Conservation (phyloP, 1,140 invertebrate species). For the Archegozetes longisetosus region DNA sequence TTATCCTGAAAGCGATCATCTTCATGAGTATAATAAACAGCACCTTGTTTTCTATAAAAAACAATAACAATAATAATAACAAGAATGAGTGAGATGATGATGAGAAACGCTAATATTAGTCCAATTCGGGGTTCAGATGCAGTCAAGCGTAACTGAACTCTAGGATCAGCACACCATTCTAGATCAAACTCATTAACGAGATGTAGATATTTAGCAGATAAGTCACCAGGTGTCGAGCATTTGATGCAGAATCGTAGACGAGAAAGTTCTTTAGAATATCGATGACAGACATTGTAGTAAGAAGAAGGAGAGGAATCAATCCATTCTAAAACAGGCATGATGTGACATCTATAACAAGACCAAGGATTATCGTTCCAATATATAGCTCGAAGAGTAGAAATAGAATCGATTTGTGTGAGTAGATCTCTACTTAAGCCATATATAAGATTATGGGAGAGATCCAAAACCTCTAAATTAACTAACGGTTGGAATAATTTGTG, state of each 20-base stretch:
- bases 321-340: constrained; percentile 26
- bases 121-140: constrained; percentile 23
- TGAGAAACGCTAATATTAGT: constrained; percentile 27
- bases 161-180: constrained; percentile 19
- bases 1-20: constrained; percentile 31
- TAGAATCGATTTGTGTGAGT: constrained; percentile 29
- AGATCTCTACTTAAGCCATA: constrained; percentile 38
- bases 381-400: constrained; percentile 28
- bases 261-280: constrained; percentile 23
- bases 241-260: constrained; percentile 18
- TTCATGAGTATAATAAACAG: constrained; percentile 53
- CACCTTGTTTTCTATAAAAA: constrained; percentile 40
- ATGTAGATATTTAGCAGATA: constrained; percentile 18
- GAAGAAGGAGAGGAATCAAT: constrained; percentile 20
- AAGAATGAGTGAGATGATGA: constrained; percentile 27
- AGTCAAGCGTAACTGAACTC: constrained; percentile 13
- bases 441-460: constrained; percentile 44
- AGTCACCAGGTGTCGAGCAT: constrained; percentile 18
- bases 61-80: constrained; percentile 25
- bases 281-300: constrained; percentile 25
- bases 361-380: constrained; percentile 43
- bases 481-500: constrained; percentile 38
- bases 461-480: constrained; percentile 38
- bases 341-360: constrained; percentile 45
- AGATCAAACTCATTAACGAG: constrained; percentile 17